phyloP scores from a whole-genome alignment of 2,797 vertebrate species.

The Zalophus californianus region DNA sequence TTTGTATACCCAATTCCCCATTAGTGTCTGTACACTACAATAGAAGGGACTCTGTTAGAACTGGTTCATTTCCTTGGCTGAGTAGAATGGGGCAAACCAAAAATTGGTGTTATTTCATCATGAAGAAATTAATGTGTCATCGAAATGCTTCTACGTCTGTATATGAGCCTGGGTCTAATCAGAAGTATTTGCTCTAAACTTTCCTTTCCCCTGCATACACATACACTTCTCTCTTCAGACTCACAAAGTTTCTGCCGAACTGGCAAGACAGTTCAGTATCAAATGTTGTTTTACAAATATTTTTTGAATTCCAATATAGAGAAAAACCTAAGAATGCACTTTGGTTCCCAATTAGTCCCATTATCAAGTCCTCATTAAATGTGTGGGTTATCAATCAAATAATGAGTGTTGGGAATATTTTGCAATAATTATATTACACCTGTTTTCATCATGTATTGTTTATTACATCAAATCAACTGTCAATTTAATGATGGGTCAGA shows the following conservation, averaged over 20 bases:
- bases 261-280: background rate
- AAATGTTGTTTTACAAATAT: conserved; percentile 44
- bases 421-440: background rate
- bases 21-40: background rate
- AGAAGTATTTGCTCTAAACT: background rate
- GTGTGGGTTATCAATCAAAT: background rate
- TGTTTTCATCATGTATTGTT: background rate
- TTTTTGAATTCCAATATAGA: conserved; percentile 1
- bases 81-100: background rate
- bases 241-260: background rate
- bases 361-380: conserved; percentile 36
- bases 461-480: background rate
- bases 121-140: background rate
- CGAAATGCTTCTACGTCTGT: background rate
- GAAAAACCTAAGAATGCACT: background rate
- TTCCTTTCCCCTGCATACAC: background rate
- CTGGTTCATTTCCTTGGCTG: background rate
- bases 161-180: background rate
- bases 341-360: background rate
- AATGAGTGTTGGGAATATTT: background rate
- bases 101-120: background rate
- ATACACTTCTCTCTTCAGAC: background rate
- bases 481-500: background rate
- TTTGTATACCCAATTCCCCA: background rate
- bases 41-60: background rate